Percentiles rank a stretch among this genome's conserved stretches.
These are phyloP conservation scores for Polydrusus tereticollis DNA, from an alignment of 2,888 invertebrate species.

Conservation along the genomic window DNA sequence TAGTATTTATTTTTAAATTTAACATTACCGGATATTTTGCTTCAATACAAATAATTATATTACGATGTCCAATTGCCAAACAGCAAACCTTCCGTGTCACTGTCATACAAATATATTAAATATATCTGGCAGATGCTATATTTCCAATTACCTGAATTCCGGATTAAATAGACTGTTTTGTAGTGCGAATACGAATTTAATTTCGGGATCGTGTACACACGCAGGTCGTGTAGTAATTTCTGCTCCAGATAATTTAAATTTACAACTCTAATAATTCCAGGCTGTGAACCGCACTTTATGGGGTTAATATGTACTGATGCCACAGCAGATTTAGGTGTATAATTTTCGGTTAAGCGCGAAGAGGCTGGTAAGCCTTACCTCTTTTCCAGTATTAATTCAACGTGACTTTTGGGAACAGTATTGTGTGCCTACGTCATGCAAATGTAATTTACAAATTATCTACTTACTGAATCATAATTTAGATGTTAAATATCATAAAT, in stretches of 20 bases:
- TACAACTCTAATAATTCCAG: constrained; percentile 9
- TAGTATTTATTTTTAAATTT: too few relatives aligned
- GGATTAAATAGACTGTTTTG: constrained; percentile 13
- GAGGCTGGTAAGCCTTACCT: background rate
- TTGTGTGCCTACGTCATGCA: too few relatives aligned
- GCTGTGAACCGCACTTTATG: constrained; percentile 1
- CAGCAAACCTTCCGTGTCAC: background rate
- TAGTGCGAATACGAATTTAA: constrained; percentile 11
- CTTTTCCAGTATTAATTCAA: background rate
- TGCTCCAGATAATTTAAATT: constrained; percentile 1
- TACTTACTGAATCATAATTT: too few relatives aligned
- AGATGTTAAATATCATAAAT: too few relatives aligned
- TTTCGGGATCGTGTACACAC: background rate
- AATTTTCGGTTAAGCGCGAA: background rate
- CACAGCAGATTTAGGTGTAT: background rate
- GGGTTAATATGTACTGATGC: background rate
- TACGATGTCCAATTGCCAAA: background rate
- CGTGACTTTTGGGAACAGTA: background rate
- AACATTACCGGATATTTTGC: too few relatives aligned
- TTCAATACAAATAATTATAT: background rate
- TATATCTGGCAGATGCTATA: constrained; percentile 3
- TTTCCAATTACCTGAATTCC: constrained; percentile 17
- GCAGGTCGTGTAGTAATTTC: background rate
- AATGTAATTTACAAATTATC: too few relatives aligned
- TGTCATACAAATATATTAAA: background rate